A percentile compares a stretch with the other conserved stretches of the same genome.
Evolutionary conservation across 2,797 vertebrate genomes (phyloP).

Genomic region (Tapirus indicus): DNA sequence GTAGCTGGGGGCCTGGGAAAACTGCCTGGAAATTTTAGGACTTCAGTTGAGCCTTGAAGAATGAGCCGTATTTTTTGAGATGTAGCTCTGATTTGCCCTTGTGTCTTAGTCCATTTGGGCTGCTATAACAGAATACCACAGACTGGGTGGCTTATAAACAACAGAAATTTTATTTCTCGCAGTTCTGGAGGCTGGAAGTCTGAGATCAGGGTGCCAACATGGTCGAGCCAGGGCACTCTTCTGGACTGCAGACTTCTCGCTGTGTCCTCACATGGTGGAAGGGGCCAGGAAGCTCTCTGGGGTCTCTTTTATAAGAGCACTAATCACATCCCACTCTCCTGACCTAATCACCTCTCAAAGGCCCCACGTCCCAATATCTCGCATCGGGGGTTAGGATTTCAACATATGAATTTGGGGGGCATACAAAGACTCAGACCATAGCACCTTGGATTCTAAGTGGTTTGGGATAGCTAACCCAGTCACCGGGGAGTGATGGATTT

Average conservation of each 20-base stretch:
- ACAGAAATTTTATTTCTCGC: neutral
- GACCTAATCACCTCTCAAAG: neutral
- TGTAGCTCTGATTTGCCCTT: neutral
- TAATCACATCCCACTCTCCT: neutral
- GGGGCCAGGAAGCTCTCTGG: neutral
- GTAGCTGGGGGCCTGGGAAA: neutral
- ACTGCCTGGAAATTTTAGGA: neutral
- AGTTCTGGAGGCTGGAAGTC: neutral
- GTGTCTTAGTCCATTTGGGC: neutral
- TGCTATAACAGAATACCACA: neutral
- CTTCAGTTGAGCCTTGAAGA: neutral
- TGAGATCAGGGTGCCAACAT: neutral
- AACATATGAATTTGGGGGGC: neutral
- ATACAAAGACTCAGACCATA: neutral
- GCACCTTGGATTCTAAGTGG: neutral
- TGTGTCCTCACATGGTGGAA: neutral
- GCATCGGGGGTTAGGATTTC: neutral
- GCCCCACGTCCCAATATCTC: neutral
- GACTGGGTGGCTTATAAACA: neutral
- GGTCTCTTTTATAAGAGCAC: neutral
- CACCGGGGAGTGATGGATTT: neutral
- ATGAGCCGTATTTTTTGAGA: neutral
- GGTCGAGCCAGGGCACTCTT: neutral
- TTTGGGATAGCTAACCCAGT: neutral
- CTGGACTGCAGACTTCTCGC: neutral